Evolutionary conservation across 2,113 vertebrate genomes (phyloP), one percentile per base, ranked within the genome.

Genomic region (Nematolebias whitei): DNA sequence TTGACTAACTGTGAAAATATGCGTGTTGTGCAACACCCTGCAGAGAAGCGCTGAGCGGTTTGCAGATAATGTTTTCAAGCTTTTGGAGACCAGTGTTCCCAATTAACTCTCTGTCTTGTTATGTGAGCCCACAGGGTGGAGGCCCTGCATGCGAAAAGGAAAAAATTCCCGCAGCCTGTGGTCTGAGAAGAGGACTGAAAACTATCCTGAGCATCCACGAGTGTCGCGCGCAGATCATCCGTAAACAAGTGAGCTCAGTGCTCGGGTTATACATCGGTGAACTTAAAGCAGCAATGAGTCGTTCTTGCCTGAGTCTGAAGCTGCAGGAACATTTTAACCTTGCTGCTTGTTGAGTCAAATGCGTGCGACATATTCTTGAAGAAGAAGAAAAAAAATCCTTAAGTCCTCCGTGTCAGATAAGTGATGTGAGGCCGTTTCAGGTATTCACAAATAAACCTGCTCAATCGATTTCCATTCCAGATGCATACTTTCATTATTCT

Each of bases 101-200:
- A 83, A 75, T 88, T 87, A 83, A 74, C 54, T 48, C 49, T 49
- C 61, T 54, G 53, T 57, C 55, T 81, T 76, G 65, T 52, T 74
- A 35, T 56, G 63, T 12, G 45, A 44, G 44, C 57, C 63, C 68
- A 62, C 64, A 78, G 78, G 84, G 80, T 54, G 78, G 79, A 70
- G 84, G 83, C 84, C 83, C 48, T 67, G 29, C 19, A 23, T 67
- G 29, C 18, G 26, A 71, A 58, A 76, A 78, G 71, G 67, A n/a
- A n/a, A 62, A 56, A 83, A 74, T 77, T 62, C 73, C 84, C 56
- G 39, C 68, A 70, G 68, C 63, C 69, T 80, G 86, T 49, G 82
- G 86, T 82, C 66, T 80, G 76, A 56, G 72, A 56, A 69, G 80
- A 64, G 72, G 77, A 68, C 58, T 62, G 59, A 53, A 45, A 82